Evolutionary conservation across 64 coral and sea anemone species (phyloP), one percentile per base, ranked within the genome.

Genomic region (Pocillopora verrucosa): DNA sequence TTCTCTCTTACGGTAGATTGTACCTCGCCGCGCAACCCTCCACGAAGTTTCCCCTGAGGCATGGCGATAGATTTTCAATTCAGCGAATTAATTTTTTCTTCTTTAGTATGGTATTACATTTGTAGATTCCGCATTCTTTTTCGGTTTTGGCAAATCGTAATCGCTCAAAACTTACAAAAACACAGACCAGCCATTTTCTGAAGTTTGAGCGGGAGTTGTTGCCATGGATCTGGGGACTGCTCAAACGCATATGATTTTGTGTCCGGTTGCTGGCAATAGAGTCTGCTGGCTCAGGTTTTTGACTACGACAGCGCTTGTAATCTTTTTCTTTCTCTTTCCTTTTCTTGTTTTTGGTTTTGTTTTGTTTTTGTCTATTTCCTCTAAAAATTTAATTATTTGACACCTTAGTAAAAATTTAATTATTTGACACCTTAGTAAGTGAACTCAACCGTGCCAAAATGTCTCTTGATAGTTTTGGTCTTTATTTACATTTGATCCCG

Each of bases 11-110:
- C 88, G 34, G 91, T 88, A 11, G 95, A 96, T 80, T 96, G 86
- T 22, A 96, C 92, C 56, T 86, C 88, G 82, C 95, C 95, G 58
- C 95, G 91, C 25, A 93, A 72, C 62, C 90, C 93, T 86, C 91
- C 76, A 76, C 80, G 92, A 78, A 93, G 92, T 67, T 89, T 93
- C 89, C 73, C 87, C 15, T 88, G 87, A 61, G 83, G 92, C 95
- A 96, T 96, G 83, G 59, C 81, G 64, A 70, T 37, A 74, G 11
- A n/a, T 88, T 72, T 77, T 45, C 63, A 9, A 36, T 58, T 85
- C 11, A 22, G 15, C 72, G 12, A 38, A 72, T 24, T 7, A 24
- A 37, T 72, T 85, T 1, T 26, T 57, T 1, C 70, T 70, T 22
- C 37, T 41, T 38, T 45, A n/a, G 9, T 25, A 45, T 26, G 17